A percentile compares a stretch with the other conserved stretches of the same genome.
These are phyloP conservation scores for Alsophila aescularia DNA, from an alignment of 2,888 invertebrate species.

Conservation along the genomic window DNA sequence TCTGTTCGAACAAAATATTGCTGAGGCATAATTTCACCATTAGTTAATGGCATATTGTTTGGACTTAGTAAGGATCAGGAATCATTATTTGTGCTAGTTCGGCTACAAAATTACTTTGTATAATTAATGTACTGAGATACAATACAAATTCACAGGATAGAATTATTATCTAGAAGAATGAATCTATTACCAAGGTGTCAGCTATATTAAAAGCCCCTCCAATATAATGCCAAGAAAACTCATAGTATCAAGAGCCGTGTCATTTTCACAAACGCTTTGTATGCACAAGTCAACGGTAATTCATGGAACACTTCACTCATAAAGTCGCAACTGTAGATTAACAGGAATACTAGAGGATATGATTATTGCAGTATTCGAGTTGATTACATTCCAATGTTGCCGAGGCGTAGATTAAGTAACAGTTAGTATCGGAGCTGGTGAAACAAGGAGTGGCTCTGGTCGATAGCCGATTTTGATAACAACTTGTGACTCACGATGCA, in stretches of 20 bases:
- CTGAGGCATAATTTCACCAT: no score
- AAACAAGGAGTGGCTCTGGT: slow-evolving; percentile 65
- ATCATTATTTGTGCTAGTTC: no score
- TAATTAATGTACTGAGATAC: no score
- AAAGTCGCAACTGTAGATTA: slow-evolving; percentile 6
- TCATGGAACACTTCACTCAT: slow-evolving; percentile 14
- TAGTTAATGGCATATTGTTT: no score
- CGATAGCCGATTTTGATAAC: slow-evolving; percentile 55
- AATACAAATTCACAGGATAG: no score
- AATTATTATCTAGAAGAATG: no score
- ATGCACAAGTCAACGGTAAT: background rate
- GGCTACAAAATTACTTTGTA: no score
- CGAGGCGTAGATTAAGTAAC: slow-evolving; percentile 4
- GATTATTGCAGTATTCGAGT: slow-evolving; percentile 46
- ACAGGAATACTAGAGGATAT: slow-evolving; percentile 21
- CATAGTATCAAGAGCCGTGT: background rate
- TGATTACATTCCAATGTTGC: slow-evolving; percentile 44
- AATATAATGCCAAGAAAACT: no score
- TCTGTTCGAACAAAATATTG: no score
- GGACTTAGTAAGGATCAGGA: no score
- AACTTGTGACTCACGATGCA: slow-evolving; percentile 52
- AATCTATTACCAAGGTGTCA: no score
- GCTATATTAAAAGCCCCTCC: no score
- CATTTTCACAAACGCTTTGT: background rate
- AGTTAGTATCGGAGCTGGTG: slow-evolving; percentile 30